phyloP scores from a whole-genome alignment of 2,888 invertebrate genomes.

The Clanis bilineata region DNA sequence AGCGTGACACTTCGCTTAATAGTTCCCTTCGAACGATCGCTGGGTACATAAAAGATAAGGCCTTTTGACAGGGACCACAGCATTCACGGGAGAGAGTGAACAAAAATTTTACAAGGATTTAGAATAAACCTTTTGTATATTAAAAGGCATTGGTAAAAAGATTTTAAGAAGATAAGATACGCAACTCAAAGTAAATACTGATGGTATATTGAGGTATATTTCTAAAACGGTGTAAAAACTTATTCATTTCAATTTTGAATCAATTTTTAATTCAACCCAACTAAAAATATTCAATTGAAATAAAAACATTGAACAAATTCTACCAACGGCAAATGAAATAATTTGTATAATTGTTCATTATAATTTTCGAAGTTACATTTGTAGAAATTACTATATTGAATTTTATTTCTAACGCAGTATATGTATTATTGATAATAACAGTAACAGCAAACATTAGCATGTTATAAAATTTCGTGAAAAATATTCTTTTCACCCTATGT shows the following conservation, averaged over 20 bases:
- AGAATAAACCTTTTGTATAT: not conserved
- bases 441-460: too few relatives aligned
- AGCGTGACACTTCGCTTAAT: constrained; percentile 34
- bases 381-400: too few relatives aligned
- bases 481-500: too few relatives aligned
- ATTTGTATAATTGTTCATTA: too few relatives aligned
- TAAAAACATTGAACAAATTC: too few relatives aligned
- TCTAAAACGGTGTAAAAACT: not conserved
- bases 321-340: too few relatives aligned
- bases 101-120: not conserved
- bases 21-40: constrained; percentile 36
- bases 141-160: constrained; percentile 5
- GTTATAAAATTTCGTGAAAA: too few relatives aligned
- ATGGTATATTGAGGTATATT: not conserved
- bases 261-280: not conserved
- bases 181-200: not conserved
- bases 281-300: too few relatives aligned
- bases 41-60: constrained; percentile 41
- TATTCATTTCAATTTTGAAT: not conserved
- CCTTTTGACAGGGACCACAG: constrained; percentile 17
- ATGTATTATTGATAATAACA: too few relatives aligned
- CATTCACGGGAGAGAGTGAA: not conserved
- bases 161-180: constrained; percentile 2
- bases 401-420: too few relatives aligned
- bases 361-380: too few relatives aligned